Base-by-base conservation (phyloP, 2,888 invertebrate genomes). In the Habrosyne pyritoides region DNA sequence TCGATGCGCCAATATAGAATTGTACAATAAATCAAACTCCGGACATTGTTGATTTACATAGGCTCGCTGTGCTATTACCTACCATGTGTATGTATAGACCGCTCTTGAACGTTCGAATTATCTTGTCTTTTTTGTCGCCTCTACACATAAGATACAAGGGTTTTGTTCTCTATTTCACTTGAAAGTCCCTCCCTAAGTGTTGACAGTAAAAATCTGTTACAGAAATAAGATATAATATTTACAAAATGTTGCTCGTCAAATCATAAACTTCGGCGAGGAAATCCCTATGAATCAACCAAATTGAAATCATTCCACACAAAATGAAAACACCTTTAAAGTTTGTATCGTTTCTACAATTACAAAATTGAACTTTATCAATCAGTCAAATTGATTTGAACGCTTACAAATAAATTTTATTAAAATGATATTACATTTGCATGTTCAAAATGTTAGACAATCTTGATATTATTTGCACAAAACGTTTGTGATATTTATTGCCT, bases 31-130 rank as follows among this genome's bases (percentile, higher is more conserved):
- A 82, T 87, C 81, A 80, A 69, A 54, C 30, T 57, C 69, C 79
- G 79, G 81, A 83, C 70, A 68, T 69, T 65, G 70, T 72, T 85
- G 81, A 86, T 85, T 84, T 86, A 86, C 79, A 76, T 73, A 67
- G 67, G 60, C 59, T 63, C 63, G 58, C 63, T 55, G 70, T 75
- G 73, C 77, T 77, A 79, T 75, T 64, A 78, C 72, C 67, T n/a
- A n/a, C n/a, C n/a, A n/a, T n/a, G 67, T 60, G 65, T 66, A 70
- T 65, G 60, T 57, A 49, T 24, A 14, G 51, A 55, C 51, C 54
- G 53, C 21, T 14, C 12, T 26, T 26, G 10, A 51, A 28, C 33
- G 33, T 33, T 33, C 24, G 4, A 33, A 33, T 33, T 33, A 33
- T 33, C 33, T 33, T 33, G 12, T 33, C 2, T 33, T 12, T n/a